phyloP scores from a whole-genome alignment of 2,797 vertebrate species.

The Denticeps clupeoides region DNA sequence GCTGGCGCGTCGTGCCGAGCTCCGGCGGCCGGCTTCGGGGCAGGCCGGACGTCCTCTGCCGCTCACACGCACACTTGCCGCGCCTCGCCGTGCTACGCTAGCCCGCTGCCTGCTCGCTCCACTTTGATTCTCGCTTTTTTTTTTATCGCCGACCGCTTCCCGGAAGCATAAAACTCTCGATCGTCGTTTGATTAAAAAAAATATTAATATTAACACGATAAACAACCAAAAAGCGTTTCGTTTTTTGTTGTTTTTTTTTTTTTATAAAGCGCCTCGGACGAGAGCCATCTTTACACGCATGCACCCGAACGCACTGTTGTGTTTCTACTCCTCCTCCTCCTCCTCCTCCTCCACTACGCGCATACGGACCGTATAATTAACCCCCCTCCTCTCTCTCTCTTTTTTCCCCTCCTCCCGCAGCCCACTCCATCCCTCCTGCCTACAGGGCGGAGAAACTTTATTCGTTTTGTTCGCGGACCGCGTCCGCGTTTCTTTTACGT shows the following conservation, averaged over 20 bases:
- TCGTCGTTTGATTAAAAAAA: too few species aligned
- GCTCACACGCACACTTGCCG: conserved; percentile 43
- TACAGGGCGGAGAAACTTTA: neutral
- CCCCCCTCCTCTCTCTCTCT: conserved; percentile 26
- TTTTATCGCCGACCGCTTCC: too few species aligned
- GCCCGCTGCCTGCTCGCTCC: neutral
- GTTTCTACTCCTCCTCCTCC: too few species aligned
- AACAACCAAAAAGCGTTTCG: too few species aligned
- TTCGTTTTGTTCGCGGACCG: neutral
- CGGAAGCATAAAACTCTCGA: too few species aligned
- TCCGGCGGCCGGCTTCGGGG: conserved; percentile 56
- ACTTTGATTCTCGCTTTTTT: too few species aligned
- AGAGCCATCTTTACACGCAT: too few species aligned
- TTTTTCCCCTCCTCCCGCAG: conserved; percentile 9
- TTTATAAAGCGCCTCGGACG: too few species aligned
- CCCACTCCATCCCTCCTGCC: conserved; percentile 2
- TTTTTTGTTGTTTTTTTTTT: too few species aligned
- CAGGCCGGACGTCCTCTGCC: conserved; percentile 48
- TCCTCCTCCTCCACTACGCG: conserved; percentile 17
- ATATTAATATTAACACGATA: too few species aligned
- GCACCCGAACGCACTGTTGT: too few species aligned
- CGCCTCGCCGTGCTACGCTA: conserved; percentile 27
- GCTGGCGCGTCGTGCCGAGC: conserved; percentile 33
- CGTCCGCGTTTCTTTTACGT: too few species aligned
- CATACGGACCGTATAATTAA: conserved; percentile 37